Conservation (phyloP, 2,888 invertebrate species). For the Trissolcus brochymenae region DNA sequence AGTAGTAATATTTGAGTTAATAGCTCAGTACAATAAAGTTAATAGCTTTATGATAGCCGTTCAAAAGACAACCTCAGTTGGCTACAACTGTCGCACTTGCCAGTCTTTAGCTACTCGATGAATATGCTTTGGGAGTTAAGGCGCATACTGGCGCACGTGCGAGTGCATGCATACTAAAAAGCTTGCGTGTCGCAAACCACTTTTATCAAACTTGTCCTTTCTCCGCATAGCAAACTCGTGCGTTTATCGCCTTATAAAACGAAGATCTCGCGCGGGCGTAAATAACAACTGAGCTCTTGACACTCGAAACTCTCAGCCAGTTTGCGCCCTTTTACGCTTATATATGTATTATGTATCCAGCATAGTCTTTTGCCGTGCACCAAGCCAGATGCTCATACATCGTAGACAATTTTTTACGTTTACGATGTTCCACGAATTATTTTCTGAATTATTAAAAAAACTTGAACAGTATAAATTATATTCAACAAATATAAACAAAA, state of each 20-base stretch:
- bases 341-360: conserved; percentile 52
- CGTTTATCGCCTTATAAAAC: conserved; percentile 69
- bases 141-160: conserved; percentile 48
- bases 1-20: conserved; percentile 76
- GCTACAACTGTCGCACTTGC: conserved; percentile 55
- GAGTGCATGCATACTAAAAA: conserved; percentile 52
- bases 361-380: conserved; percentile 31
- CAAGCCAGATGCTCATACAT: conserved; percentile 16
- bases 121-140: conserved; percentile 58
- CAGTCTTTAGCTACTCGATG: conserved; percentile 57
- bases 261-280: conserved; percentile 65
- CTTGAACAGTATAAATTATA: too few species aligned
- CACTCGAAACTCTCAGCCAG: conserved; percentile 57
- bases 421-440: too few species aligned
- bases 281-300: conserved; percentile 63
- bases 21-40: conserved; percentile 75
- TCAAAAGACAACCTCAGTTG: conserved; percentile 62
- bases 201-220: conserved; percentile 59
- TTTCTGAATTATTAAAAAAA: too few species aligned
- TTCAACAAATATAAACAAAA: too few species aligned
- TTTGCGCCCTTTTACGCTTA: conserved; percentile 51
- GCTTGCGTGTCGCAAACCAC: conserved; percentile 60
- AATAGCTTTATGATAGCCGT: conserved; percentile 75
- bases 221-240: conserved; percentile 53
- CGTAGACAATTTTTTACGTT: conserved; percentile 24